Evolutionary conservation across 23 tunicate genomes (phyloP).

Genomic region (Styela clava): DNA sequence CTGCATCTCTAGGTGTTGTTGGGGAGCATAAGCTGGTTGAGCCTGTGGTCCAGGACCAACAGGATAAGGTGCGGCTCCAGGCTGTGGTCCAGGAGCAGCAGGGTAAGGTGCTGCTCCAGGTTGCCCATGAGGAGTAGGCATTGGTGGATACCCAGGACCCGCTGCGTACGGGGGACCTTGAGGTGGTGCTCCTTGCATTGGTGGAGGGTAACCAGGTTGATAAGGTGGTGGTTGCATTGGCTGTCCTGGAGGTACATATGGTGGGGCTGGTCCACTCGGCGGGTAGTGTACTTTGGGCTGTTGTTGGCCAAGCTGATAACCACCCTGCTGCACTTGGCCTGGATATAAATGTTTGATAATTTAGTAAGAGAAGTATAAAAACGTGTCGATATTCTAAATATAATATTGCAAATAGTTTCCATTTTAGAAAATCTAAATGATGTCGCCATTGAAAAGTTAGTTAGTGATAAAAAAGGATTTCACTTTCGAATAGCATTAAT

Average conservation of each 20-base stretch:
- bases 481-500: no score
- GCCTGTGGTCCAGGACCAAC: not conserved
- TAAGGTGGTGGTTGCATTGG: no score
- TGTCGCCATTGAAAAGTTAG: no score
- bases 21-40: not conserved
- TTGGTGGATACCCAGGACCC: not conserved
- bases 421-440: no score
- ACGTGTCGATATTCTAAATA: no score
- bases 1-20: not conserved
- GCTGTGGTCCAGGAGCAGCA: not conserved
- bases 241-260: no score
- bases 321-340: not conserved
- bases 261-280: not conserved
- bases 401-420: no score
- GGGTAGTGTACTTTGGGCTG: not conserved
- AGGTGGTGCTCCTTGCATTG: not conserved
- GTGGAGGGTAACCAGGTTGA: not conserved
- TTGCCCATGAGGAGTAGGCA: not conserved
- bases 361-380: no score
- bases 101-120: not conserved
- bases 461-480: no score
- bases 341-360: no score
- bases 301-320: not conserved
- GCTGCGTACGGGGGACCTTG: not conserved
- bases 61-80: not conserved